Conservation (phyloP, 2,797 vertebrate species). For the Schizopygopsis malacanthus region DNA sequence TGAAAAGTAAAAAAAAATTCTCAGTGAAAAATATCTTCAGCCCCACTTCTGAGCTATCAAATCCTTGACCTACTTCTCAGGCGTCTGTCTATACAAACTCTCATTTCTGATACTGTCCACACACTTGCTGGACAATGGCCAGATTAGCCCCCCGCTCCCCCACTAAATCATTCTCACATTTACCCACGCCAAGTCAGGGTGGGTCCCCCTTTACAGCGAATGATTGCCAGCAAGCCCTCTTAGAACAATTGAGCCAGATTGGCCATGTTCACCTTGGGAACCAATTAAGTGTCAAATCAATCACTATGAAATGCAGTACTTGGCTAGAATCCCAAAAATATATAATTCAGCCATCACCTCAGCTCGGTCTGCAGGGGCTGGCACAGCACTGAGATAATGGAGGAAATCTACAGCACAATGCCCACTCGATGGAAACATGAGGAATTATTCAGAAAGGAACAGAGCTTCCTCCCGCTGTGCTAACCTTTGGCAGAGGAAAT, state of each 20-base stretch:
- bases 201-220: constrained; percentile 54
- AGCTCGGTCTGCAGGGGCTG: constrained; percentile 14
- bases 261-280: constrained; percentile 62
- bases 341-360: neutral
- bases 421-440: constrained; percentile 52
- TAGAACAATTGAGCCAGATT: constrained; percentile 62
- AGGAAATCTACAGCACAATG: constrained; percentile 49
- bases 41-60: neutral
- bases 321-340: constrained; percentile 28
- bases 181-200: constrained; percentile 54
- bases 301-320: constrained; percentile 54
- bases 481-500: constrained; percentile 49
- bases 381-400: constrained; percentile 19
- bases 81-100: constrained; percentile 7
- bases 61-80: constrained; percentile 30
- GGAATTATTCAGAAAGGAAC: constrained; percentile 35
- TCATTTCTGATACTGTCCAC: constrained; percentile 14
- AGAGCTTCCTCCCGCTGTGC: constrained; percentile 41
- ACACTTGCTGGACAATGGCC: constrained; percentile 54
- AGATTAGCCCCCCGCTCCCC: constrained; percentile 64
- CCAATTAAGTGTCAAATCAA: constrained; percentile 61
- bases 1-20: neutral
- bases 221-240: constrained; percentile 62
- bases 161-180: constrained; percentile 69
- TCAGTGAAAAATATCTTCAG: neutral